Evolutionary conservation across 1,140 invertebrate species (phyloP), one percentile per base, ranked within the genome.

Genomic region (Cherax destructor): DNA sequence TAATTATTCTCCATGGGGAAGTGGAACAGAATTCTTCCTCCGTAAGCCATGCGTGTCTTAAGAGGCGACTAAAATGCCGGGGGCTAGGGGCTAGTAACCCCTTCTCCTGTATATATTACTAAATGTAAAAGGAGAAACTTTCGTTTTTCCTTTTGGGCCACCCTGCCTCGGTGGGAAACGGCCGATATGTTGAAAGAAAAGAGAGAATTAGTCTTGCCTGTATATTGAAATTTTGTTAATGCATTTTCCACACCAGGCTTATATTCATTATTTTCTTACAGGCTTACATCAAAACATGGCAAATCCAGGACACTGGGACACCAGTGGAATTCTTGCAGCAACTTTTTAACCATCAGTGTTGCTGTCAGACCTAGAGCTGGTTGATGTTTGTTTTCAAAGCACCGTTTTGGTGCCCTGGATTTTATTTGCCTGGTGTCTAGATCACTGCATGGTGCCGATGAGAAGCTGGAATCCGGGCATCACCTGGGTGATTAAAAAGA

Each of bases 261-360:
- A 72, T 30, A 41, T 10, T 47, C 49, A 0, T 85, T 41, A 84
- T 84, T 47, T 49, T n/a, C 11, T 81, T 18, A 49, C 87, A 89
- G 87, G 87, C 50, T 89, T 83, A 83, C 87, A 89, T 83, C 87
- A 89, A 89, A 89, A 83, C 79, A 83, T 76, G 87, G 80, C 79
- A 89, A 61, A 59, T 89, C 78, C 56, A 76, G 79, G 87, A 59
- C 79, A 89, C 52, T 61, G 56, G 87, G 69, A 81, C 69, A 59
- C n/a, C 61, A 76, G 24, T 74, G 72, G 65, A 30, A 49, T 41
- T 24, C 86, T 9, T 59, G 61, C 47, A 18, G 65, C 65, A 69
- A 3, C 65, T 21, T 69, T 18, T 18, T 21, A 69, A n/a, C 18
- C 65, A 13, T 6, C 11, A 74, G 30, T 74, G 69, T 74, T 74